These are phyloP conservation scores for Hofmannophila pseudospretella DNA, from an alignment of 2,888 invertebrate genomes.

Conservation along the genomic window DNA sequence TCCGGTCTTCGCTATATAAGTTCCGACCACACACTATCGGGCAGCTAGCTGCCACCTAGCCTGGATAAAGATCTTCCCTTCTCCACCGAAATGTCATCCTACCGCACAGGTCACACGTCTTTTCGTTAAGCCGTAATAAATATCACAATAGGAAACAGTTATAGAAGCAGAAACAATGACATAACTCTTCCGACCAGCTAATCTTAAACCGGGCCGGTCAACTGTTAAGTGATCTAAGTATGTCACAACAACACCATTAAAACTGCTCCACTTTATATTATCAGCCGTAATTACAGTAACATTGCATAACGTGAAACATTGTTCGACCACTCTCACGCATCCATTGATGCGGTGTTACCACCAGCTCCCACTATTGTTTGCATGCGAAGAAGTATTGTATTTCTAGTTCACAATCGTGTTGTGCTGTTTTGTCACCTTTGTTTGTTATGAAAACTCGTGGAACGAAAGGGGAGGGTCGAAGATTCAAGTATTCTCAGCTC, in stretches of 20 bases:
- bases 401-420: slow-evolving; percentile 10
- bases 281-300: slow-evolving; percentile 1
- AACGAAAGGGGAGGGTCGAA: not conserved
- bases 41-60: too few species aligned
- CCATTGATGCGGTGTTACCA: slow-evolving; percentile 1
- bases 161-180: too few species aligned
- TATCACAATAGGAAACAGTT: too few species aligned
- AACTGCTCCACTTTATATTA: slow-evolving; percentile 6
- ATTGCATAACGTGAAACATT: slow-evolving; percentile 2
- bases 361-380: not conserved
- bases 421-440: slow-evolving; percentile 4
- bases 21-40: too few species aligned
- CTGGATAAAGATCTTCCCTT: too few species aligned
- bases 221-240: too few species aligned
- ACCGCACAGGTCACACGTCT: too few species aligned
- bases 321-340: slow-evolving; percentile 9
- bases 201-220: too few species aligned
- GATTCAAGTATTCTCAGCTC: too few species aligned
- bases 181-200: not conserved
- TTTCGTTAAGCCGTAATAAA: too few species aligned
- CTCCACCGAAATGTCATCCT: too few species aligned
- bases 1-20: too few species aligned
- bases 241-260: not conserved
- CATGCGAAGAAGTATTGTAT: slow-evolving; percentile 6
- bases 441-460: slow-evolving; percentile 3